Evolutionary conservation across 2,888 invertebrate genomes (phyloP), one percentile per base, ranked within the genome.

Genomic region (Autographa pulchrina): DNA sequence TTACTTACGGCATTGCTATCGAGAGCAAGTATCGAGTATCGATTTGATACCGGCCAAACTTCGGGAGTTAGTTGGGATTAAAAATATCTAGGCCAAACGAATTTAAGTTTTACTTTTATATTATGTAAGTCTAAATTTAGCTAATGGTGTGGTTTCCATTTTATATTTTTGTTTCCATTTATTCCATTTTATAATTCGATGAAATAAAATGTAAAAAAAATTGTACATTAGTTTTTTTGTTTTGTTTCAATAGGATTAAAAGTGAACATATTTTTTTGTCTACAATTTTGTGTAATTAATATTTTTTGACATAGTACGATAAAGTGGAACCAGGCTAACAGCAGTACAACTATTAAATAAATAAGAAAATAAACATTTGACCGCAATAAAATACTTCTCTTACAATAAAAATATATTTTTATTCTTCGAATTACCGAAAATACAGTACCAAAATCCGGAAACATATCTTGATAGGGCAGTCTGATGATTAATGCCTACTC

Each of bases 1-100:
- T 80, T 66, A 65, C 63, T 61, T 60, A 58, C 48, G 60, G 41
- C 52, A 52, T 67, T 67, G 38, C 38, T 38, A 38, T 38, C 38
- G 35, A 63, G 41, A 32, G 63, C 60, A 18, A 65, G 63, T 63
- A 66, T 48, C 54, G 25, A 5, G 25, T 56, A 58, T 74, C 74
- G 56, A 56, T 11, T 25, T 14, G 3, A 56, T 56, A 13, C 18
- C 5, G 54, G 4, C n/a, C n/a, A 48, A 25, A 20, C 25, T 56
- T 56, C 6, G 4, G 20, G 11, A 25, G 5, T 16, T 16, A 14
- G n/a, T n/a, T 48, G 1, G 16, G 16, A 43, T 43, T 43, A 48
- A 48, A 48, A 43, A 48, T n/a, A 48, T 48, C 0, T 48, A 6
- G n/a, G n/a, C 48, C n/a, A n/a, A 43, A 48, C 48, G 9, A 48